Evolutionary conservation across 2,888 invertebrate genomes (phyloP), one percentile per base, ranked within the genome.

Genomic region (Colletes collaris): DNA sequence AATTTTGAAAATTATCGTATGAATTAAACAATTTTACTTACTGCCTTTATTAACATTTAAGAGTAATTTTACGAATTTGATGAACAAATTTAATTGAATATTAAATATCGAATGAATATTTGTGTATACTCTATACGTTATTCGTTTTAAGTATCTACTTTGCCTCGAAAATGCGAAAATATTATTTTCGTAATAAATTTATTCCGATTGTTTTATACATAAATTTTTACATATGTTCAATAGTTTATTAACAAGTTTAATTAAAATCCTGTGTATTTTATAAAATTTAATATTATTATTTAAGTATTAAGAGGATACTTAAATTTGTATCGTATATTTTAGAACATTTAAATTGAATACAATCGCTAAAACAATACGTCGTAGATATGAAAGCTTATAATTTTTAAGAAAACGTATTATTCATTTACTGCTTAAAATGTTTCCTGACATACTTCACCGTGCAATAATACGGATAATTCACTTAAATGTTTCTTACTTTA

Each of bases 401-500:
- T 65, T 40, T 52, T 40, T 73, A 73, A 65, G 65, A 37, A 52
- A 65, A 66, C 10, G 49, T 69, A 72, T 62, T 53, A 40, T 79
- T 79, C 73, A 13, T 80, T 80, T 73, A 69, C 44, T 49, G 62
- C 60, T 80, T 65, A 62, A 72, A 79, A 52, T 62, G 52, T 73
- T 73, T 73, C 69, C 58, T 56, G 62, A 68, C 52, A 64, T 72
- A 73, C 58, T 74, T 72, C 72, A 56, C 55, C 68, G 79, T 84
- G 76, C 84, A 79, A 85, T 81, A 86, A 81, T 76, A 76, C 56
- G 27, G 11, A 75, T 75, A 77, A 82, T 74, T 74, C 79, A 73
- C 50, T 75, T 82, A 74, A 49, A 53, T 75, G 73, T 79, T 64
- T 82, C 56, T 82, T 67, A 69, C 35, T 80, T 71, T 69, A 75